Evolutionary conservation across 2,797 vertebrate genomes (phyloP).

Genomic region (Megaceryle alcyon): DNA sequence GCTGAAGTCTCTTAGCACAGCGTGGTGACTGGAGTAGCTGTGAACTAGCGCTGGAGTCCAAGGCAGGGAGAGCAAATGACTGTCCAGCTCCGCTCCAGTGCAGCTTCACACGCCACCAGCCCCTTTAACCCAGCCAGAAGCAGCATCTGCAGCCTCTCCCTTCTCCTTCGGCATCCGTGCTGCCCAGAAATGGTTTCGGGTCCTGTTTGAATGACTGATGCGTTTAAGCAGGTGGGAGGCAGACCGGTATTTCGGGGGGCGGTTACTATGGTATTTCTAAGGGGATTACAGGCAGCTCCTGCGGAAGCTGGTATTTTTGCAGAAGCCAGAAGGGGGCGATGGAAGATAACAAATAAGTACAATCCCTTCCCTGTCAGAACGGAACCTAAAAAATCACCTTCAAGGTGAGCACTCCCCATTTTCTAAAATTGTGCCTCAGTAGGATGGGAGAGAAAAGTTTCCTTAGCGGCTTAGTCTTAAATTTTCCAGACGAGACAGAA

Average conservation of each 20-base stretch:
- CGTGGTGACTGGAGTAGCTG: neutral
- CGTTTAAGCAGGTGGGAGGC: neutral
- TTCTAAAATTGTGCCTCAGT: neutral
- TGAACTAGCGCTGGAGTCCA: neutral
- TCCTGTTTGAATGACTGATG: neutral
- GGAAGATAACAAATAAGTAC: constrained; percentile 45
- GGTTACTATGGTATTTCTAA: neutral
- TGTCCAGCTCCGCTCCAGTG: fast-evolving
- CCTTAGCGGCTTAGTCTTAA: neutral
- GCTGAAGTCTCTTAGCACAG: neutral
- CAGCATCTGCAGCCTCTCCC: neutral
- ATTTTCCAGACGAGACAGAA: neutral
- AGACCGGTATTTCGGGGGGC: neutral
- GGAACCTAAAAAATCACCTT: no score
- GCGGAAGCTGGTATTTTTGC: neutral
- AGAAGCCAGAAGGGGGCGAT: constrained; percentile 39
- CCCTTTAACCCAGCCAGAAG: neutral
- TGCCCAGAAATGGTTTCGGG: neutral
- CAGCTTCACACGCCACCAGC: neutral
- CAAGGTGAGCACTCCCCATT: neutral
- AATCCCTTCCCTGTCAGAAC: fast-evolving
- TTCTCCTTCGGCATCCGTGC: neutral
- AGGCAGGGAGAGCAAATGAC: no score
- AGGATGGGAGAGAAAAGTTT: neutral
- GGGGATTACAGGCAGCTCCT: neutral